phyloP scores from a whole-genome alignment of 2,888 invertebrate species.

The Leucozona laternaria region DNA sequence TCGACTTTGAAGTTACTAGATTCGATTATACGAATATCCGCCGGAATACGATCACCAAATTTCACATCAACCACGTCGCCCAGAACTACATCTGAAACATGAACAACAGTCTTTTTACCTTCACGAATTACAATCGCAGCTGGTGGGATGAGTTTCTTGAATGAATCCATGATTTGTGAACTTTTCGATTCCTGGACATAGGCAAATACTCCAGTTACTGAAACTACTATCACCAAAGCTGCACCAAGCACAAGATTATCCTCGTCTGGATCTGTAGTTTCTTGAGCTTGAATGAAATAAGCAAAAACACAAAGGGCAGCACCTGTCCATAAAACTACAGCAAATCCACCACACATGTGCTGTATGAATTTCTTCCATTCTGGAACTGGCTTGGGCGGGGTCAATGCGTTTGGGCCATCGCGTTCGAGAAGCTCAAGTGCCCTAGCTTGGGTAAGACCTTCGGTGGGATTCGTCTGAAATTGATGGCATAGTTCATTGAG shows the following conservation, averaged over 20 bases:
- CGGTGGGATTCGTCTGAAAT: slow-evolving; percentile 89
- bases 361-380: slow-evolving; percentile 99
- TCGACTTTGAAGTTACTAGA: slow-evolving; percentile 98
- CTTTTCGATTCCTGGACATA: slow-evolving; percentile 94
- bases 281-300: slow-evolving; percentile 96
- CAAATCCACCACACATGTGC: slow-evolving; percentile 99
- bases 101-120: slow-evolving; percentile 95
- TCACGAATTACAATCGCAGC: slow-evolving; percentile 97
- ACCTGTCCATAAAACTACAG: slow-evolving; percentile 97
- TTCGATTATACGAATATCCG: slow-evolving; percentile 97
- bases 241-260: slow-evolving; percentile 98
- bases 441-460: slow-evolving; percentile 98
- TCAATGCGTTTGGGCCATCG: slow-evolving; percentile 98
- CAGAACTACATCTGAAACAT: slow-evolving; percentile 97
- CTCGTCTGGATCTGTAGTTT: slow-evolving; percentile 97
- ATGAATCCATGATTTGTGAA: slow-evolving; percentile 99
- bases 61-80: slow-evolving; percentile 99
- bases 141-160: slow-evolving; percentile 98
- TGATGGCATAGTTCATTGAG: slow-evolving; percentile 96
- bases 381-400: slow-evolving; percentile 98
- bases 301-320: slow-evolving; percentile 98
- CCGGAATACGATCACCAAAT: slow-evolving; percentile 99
- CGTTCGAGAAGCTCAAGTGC: slow-evolving; percentile 97
- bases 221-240: slow-evolving; percentile 97
- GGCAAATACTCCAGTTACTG: slow-evolving; percentile 99